Evolutionary conservation across 2,113 vertebrate genomes (phyloP), one percentile per base, ranked within the genome.

Genomic region (Pica pica): DNA sequence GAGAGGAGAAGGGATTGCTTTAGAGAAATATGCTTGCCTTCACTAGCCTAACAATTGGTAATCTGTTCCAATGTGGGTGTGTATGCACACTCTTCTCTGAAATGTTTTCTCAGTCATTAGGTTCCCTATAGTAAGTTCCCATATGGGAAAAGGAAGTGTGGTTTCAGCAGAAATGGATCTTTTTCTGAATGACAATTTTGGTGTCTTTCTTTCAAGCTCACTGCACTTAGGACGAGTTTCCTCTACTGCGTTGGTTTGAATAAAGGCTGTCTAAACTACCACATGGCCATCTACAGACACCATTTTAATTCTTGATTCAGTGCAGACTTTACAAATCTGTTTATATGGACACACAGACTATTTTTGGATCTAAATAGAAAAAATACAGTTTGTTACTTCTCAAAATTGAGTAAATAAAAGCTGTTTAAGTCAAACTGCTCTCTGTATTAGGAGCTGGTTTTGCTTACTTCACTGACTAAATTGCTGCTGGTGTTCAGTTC

Each of bases 161-260:
- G 31, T 87, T 95, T 94, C 71, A 86, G n/a, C 80, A 91, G 71
- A 50, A 90, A 68, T 47, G 49, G 77, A 83, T 85, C 63, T 95
- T 92, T 64, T 93, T 97, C 84, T 91, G 94, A 96, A 83, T 93
- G 89, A 71, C 70, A 85, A 3, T 76, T 84, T 96, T 89, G 70
- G 49, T 93, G 89, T 64, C 52, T 73, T 88, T 74, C 82, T 81
- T 89, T 95, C 83, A 74, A 77, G 50, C 52, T 56, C 71, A 49
- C 50, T 0, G 4, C 47, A 55, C 76, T 64, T 89, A 70, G 81
- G 83, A 94, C 94, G 79, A 41, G 67, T 93, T 95, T 96, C 67
- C 59, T 78, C 60, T 85, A 5, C 33, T 82, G 31, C 17, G 9
- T 9, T 59, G 22, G 18, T 73, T 75, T 94, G 87, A 96, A 64